Conservation (phyloP, 2,888 invertebrate species). For the Scelioninae gen. 1 region DNA sequence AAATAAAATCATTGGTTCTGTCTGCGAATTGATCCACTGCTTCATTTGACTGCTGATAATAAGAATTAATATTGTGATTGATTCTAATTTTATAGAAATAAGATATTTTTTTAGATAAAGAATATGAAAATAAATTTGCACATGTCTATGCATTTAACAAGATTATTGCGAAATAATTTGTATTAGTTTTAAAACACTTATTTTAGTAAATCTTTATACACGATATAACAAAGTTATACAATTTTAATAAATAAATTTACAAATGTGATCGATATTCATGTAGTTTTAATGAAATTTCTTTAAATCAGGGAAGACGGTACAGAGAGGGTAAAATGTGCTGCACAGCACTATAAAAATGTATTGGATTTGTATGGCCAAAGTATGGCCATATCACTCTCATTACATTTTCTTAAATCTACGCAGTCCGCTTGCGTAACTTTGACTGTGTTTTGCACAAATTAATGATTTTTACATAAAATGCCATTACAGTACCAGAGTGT, state of each 20-base stretch:
- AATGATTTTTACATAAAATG: too few relatives aligned
- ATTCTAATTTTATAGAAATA: slow-evolving; percentile 32
- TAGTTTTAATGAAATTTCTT: neutral
- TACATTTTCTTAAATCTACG: too few relatives aligned
- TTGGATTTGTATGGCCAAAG: too few relatives aligned
- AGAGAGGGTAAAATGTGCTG: too few relatives aligned
- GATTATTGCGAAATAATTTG: neutral
- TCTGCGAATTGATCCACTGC: slow-evolving; percentile 72
- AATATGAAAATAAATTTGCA: slow-evolving; percentile 21
- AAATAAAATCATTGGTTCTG: slow-evolving; percentile 85
- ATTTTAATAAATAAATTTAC: slow-evolving; percentile 1
- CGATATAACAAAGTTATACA: neutral
- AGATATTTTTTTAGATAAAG: slow-evolving; percentile 24
- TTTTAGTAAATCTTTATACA: neutral
- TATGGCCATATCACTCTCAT: too few relatives aligned
- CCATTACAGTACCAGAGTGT: too few relatives aligned
- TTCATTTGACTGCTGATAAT: slow-evolving; percentile 7
- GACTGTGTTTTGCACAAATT: too few relatives aligned
- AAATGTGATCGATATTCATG: neutral
- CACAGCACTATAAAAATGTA: too few relatives aligned
- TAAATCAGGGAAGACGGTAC: too few relatives aligned
- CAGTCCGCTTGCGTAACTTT: too few relatives aligned
- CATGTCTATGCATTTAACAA: neutral
- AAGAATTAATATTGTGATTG: slow-evolving; percentile 14
- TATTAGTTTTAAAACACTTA: neutral